These are phyloP conservation scores for Nomada fucata DNA, from an alignment of 2,888 invertebrate species.

Conservation along the genomic window DNA sequence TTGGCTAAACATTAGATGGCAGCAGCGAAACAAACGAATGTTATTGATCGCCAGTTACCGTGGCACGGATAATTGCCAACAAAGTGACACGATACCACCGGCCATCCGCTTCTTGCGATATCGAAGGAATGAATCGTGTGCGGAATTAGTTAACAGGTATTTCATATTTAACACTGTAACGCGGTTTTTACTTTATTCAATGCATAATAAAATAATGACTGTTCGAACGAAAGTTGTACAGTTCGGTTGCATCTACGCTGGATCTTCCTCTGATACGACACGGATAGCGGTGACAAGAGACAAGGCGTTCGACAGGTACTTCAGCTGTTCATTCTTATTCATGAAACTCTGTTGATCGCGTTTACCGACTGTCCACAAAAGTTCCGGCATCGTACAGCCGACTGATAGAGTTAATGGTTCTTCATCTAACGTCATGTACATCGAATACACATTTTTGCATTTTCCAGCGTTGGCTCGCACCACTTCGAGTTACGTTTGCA, in stretches of 20 bases:
- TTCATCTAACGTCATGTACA: constrained; percentile 23
- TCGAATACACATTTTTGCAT: constrained; percentile 6
- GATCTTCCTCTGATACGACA: constrained; percentile 8
- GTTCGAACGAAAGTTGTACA: not conserved
- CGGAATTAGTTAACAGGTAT: too few relatives aligned
- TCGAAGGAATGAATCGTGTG: too few relatives aligned
- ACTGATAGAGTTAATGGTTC: constrained; percentile 36
- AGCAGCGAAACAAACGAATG: not conserved
- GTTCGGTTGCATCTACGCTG: not conserved
- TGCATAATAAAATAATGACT: not conserved
- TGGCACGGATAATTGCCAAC: not conserved
- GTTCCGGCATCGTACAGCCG: constrained; percentile 31
- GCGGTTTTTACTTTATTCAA: too few relatives aligned
- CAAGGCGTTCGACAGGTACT: constrained; percentile 31
- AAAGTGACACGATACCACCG: not conserved
- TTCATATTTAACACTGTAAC: too few relatives aligned
- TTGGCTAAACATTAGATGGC: not conserved
- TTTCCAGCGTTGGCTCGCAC: not conserved
- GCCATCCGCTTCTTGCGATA: not conserved
- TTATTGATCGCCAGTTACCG: not conserved
- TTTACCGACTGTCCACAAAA: constrained; percentile 44
- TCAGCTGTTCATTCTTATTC: too few relatives aligned
- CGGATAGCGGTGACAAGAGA: constrained; percentile 36
- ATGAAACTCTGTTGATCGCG: not conserved
- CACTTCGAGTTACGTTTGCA: constrained; percentile 5